Conservation (phyloP, 1,140 invertebrate genomes). For the Drosophila equinoxialis region DNA sequence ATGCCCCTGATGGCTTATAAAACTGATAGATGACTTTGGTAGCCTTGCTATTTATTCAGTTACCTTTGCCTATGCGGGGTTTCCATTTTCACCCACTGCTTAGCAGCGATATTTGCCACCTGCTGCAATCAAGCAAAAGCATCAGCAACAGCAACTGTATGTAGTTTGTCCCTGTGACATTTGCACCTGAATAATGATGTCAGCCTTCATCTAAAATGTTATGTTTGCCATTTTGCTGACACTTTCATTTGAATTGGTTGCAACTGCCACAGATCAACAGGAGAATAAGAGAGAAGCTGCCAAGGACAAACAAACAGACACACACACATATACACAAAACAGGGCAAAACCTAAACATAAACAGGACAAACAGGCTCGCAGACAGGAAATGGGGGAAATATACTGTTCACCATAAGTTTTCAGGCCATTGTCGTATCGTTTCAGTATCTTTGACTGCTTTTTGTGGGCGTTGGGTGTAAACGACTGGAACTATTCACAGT, state of each 20-base stretch:
- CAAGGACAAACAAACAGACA: slow-evolving; percentile 2
- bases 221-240: slow-evolving; percentile 46
- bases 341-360: no score
- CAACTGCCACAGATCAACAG: slow-evolving; percentile 28
- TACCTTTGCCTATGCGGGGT: slow-evolving; percentile 26
- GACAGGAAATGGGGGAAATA: slow-evolving; percentile 36
- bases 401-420: slow-evolving; percentile 29
- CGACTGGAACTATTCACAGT: no score
- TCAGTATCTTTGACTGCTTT: not conserved
- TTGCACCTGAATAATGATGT: slow-evolving; percentile 66
- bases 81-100: not conserved
- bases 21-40: slow-evolving; percentile 40
- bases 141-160: no score
- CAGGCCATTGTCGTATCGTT: slow-evolving; percentile 10
- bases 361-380: not conserved
- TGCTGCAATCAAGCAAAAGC: slow-evolving; percentile 14
- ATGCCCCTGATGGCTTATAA: slow-evolving; percentile 36
- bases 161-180: slow-evolving; percentile 32
- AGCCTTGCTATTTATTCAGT: slow-evolving; percentile 12
- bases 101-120: not conserved
- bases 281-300: not conserved
- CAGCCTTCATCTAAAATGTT: slow-evolving; percentile 46
- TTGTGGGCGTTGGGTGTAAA: not conserved
- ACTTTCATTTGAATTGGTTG: slow-evolving; percentile 57
- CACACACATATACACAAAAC: no score